phyloP scores from a whole-genome alignment of 2,113 vertebrate species.

The Dendrocopos noguchii region DNA sequence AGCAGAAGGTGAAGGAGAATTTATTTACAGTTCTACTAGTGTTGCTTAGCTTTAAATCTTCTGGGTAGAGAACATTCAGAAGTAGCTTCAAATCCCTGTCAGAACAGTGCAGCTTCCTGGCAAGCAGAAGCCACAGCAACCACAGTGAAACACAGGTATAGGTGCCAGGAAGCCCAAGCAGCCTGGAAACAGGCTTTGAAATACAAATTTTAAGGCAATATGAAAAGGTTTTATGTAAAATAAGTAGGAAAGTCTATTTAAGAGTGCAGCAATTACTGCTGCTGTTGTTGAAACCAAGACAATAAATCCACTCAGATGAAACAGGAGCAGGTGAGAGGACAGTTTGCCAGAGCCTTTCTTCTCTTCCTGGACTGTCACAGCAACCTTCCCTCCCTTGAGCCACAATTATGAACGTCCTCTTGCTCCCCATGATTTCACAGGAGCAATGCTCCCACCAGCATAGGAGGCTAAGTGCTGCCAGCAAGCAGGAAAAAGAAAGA shows the following conservation, averaged over 20 bases:
- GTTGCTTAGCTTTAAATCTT: neutral
- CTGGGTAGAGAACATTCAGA: neutral
- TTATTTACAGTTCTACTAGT: rapidly evolving
- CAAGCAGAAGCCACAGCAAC: neutral
- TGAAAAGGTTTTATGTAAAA: neutral
- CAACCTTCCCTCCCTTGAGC: neutral
- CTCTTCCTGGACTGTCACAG: neutral
- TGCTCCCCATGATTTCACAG: rapidly evolving
- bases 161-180: rapidly evolving
- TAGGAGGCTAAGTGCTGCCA: neutral
- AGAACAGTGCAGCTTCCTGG: neutral
- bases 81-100: neutral
- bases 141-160: rapidly evolving
- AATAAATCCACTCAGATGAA: neutral
- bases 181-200: neutral
- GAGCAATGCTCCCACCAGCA: neutral
- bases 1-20: neutral
- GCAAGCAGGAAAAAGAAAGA: neutral
- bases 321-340: neutral
- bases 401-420: rapidly evolving
- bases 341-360: neutral
- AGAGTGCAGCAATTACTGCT: neutral
- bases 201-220: neutral
- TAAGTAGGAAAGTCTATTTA: neutral
- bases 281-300: neutral